Evolutionary conservation across 2,797 vertebrate species (phyloP).

Genomic region (Tympanoctomys barrerae): DNA sequence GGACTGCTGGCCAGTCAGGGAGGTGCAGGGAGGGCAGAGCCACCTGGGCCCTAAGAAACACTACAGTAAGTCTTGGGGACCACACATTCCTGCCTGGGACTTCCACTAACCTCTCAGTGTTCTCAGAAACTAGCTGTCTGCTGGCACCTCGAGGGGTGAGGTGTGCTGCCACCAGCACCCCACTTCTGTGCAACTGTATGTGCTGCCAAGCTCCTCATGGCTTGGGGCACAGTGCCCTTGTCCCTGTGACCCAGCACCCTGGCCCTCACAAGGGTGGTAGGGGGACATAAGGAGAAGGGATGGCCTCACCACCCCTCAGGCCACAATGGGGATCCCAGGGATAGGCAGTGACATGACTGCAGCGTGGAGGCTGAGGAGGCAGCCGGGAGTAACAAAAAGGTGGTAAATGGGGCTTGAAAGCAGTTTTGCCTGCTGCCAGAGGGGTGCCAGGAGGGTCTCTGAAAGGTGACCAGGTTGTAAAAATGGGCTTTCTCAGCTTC

Average conservation of each 20-base stretch:
- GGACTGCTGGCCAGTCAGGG: background rate
- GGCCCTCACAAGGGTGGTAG: background rate
- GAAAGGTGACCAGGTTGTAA: background rate
- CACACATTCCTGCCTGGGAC: no score
- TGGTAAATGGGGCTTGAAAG: no score
- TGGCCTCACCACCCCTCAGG: no score
- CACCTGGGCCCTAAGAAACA: background rate
- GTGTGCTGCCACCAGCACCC: background rate
- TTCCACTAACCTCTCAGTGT: background rate
- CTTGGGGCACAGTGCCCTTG: background rate
- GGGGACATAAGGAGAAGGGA: background rate
- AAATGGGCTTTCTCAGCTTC: background rate
- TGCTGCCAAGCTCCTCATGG: background rate
- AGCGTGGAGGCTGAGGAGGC: no score
- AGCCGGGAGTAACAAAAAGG: background rate
- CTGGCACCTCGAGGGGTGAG: background rate
- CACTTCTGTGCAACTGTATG: background rate
- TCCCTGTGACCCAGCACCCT: background rate
- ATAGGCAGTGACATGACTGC: background rate
- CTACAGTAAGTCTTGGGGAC: background rate
- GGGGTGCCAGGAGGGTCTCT: background rate
- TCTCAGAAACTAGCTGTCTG: background rate
- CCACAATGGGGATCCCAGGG: rapidly evolving
- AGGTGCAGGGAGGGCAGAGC: background rate
- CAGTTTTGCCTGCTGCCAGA: background rate